Evolutionary conservation across 2,888 invertebrate genomes (phyloP), one percentile per base, ranked within the genome.

Genomic region (Clunio marinus): DNA sequence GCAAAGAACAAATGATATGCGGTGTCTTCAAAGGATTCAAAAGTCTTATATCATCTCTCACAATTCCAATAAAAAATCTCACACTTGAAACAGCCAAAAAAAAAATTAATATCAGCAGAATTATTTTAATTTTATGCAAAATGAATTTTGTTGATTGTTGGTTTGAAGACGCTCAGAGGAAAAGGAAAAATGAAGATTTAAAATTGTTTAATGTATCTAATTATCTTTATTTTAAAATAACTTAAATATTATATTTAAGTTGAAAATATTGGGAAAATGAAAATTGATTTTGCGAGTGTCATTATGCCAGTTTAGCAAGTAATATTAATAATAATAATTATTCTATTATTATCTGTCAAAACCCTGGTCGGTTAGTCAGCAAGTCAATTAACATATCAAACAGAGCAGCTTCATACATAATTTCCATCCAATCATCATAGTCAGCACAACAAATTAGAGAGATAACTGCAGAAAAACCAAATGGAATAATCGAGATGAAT

Each of bases 91-190:
- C 20, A 60, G 3, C 59, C n/a, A n/a, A n/a, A n/a, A n/a, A n/a
- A n/a, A n/a, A n/a, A n/a, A n/a, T n/a, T n/a, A n/a, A n/a, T n/a
- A 32, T 13, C 59, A 8, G 35, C 41, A 27, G 46, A 63, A 63
- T n/a, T 63, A 63, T 45, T 63, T 63, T 63, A 63, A 63, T 63
- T 63, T 63, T 63, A 63, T 63, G 63, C 63, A 63, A 63, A 63
- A 63, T 63, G 46, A 63, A 20, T 35, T 60, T 63, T 46, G 46
- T 63, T 46, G 24, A 25, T 22, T 27, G 15, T 15, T 27, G 28
- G 15, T 25, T 55, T 55, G 45, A n/a, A 7, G 45, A n/a, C 15
- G 45, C 15, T 5, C 17, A 7, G 7, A 15, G 7, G 45, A 17
- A 45, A 15, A n/a, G 1, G 7, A 45, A 45, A 45, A n/a, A n/a